These are phyloP conservation scores for Chironomus tepperi DNA, from an alignment of 1,140 invertebrate genomes.

Conservation along the genomic window DNA sequence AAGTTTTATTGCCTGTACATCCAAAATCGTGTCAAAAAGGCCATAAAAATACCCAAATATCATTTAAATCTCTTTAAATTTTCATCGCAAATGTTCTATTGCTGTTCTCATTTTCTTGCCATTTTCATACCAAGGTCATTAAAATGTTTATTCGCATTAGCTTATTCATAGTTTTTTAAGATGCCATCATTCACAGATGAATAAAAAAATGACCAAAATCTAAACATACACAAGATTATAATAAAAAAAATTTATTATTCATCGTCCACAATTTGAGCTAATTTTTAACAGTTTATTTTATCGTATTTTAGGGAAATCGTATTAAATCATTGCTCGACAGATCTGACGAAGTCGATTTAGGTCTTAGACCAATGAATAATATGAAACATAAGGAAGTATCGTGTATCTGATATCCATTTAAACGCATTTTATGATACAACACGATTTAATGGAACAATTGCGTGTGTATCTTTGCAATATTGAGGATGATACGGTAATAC, in stretches of 20 bases:
- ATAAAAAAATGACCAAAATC: background rate
- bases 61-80: too few species aligned
- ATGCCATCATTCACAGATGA: background rate
- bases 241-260: background rate
- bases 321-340: background rate
- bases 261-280: background rate
- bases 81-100: too few species aligned
- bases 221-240: background rate
- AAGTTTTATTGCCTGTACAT: too few species aligned
- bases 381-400: background rate
- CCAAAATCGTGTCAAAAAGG: too few species aligned
- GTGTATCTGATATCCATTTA: background rate
- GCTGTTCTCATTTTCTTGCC: too few species aligned
- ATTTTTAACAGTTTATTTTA: too few species aligned
- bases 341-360: background rate
- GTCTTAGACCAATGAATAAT: background rate
- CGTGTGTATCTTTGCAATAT: too few species aligned
- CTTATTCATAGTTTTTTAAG: background rate
- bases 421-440: background rate
- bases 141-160: too few species aligned
- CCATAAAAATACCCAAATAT: too few species aligned
- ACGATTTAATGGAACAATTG: too few species aligned
- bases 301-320: background rate
- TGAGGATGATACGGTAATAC: too few species aligned
- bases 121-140: too few species aligned